phyloP scores from a whole-genome alignment of 2,797 vertebrate genomes.

The Meriones psammophilus region DNA sequence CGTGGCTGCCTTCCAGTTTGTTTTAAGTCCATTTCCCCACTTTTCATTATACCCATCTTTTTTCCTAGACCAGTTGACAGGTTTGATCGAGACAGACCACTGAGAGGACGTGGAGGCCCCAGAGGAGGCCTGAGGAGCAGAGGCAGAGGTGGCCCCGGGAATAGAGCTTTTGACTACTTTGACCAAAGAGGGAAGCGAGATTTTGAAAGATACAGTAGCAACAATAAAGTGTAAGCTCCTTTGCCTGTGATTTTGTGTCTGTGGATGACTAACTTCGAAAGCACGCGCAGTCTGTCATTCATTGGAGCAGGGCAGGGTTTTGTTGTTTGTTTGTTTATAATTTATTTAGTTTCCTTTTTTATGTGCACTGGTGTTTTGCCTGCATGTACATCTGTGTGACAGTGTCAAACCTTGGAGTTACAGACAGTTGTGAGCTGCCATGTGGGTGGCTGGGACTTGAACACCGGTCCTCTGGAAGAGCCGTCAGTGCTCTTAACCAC shows the following conservation, averaged over 20 bases:
- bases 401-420: no score
- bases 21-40: background rate
- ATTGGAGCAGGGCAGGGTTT: background rate
- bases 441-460: no score
- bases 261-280: background rate
- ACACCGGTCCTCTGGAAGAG: no score
- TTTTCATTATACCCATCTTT: background rate
- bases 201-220: slow-evolving; percentile 92
- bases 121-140: slow-evolving; percentile 86
- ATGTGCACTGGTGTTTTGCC: no score
- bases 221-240: slow-evolving; percentile 89
- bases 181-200: slow-evolving; percentile 92
- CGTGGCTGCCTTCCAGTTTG: background rate
- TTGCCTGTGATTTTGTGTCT: background rate
- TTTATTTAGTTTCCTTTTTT: no score
- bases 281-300: background rate
- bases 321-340: no score
- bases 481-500: no score
- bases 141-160: slow-evolving; percentile 89
- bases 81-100: slow-evolving; percentile 86
- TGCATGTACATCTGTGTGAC: no score
- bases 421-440: no score
- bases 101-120: slow-evolving; percentile 88
- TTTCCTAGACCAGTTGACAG: slow-evolving; percentile 86
- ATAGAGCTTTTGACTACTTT: slow-evolving; percentile 88